A percentile compares a stretch with the other conserved stretches of the same genome.
These are phyloP conservation scores for Petrophora chlorosata DNA, from an alignment of 2,888 invertebrate species.

Conservation along the genomic window DNA sequence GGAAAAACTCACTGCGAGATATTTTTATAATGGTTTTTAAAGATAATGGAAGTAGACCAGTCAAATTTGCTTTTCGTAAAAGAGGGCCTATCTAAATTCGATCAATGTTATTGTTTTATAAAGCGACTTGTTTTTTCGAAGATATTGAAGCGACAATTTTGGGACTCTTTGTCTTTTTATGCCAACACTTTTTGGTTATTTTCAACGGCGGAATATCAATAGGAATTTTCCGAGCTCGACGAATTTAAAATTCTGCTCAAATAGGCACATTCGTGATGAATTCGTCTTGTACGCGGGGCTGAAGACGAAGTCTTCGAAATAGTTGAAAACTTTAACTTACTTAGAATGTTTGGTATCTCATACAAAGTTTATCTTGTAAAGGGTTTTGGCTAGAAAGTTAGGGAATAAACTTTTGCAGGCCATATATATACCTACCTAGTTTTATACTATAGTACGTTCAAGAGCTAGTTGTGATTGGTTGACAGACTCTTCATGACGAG, in stretches of 20 bases:
- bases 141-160: not conserved
- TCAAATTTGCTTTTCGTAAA: not conserved
- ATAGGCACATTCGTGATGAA: not conserved
- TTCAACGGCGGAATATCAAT: not conserved
- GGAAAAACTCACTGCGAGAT: not conserved
- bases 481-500: too few species aligned
- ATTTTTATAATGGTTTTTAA: not conserved
- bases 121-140: constrained; percentile 2
- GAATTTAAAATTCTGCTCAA: constrained; percentile 2
- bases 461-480: too few species aligned
- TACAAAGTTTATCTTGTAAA: too few species aligned
- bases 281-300: not conserved
- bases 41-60: not conserved
- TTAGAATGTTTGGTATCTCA: not conserved
- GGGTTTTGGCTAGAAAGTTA: too few species aligned
- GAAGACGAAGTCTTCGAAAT: not conserved
- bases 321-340: not conserved
- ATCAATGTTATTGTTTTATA: constrained; percentile 13
- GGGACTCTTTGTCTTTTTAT: not conserved
- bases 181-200: not conserved
- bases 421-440: too few species aligned
- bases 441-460: too few species aligned
- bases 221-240: not conserved
- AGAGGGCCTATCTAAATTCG: constrained; percentile 1
- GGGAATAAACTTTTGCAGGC: too few species aligned